Percentiles rank a stretch among this genome's conserved stretches.
Conservation (phyloP, 2,888 invertebrate genomes). For the Polydrusus tereticollis region DNA sequence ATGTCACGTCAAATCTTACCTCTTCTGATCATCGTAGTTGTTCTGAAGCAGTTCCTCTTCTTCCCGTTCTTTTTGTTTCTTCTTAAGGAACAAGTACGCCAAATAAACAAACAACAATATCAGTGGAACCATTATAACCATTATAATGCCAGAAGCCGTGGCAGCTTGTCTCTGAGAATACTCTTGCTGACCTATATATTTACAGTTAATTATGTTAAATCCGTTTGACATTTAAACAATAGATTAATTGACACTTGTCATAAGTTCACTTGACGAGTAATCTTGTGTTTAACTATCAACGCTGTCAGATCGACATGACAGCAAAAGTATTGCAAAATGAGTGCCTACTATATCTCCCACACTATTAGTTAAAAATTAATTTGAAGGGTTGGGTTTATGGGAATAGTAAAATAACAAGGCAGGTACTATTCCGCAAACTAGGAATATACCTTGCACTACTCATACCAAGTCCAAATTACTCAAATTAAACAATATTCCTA, state of each 20-base stretch:
- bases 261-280: too few species aligned
- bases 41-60: conserved; percentile 55
- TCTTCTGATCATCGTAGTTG: conserved; percentile 49
- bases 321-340: neutral
- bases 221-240: too few species aligned
- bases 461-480: conserved; percentile 50
- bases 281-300: too few species aligned
- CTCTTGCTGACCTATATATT: conserved; percentile 77
- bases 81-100: conserved; percentile 61
- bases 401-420: conserved; percentile 37
- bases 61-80: conserved; percentile 56
- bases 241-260: too few species aligned
- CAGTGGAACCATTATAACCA: conserved; percentile 82
- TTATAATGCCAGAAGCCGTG: conserved; percentile 81
- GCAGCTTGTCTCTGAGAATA: conserved; percentile 84
- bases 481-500: conserved; percentile 53
- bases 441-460: conserved; percentile 57
- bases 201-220: too few species aligned
- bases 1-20: conserved; percentile 49
- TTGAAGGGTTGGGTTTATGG: neutral
- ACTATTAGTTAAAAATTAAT: neutral
- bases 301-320: too few species aligned
- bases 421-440: conserved; percentile 61
- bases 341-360: too few species aligned
- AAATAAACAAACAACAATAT: conserved; percentile 74